Percentiles rank a stretch among this genome's conserved stretches.
Conservation (phyloP, 2,797 vertebrate species). For the Synanceia verrucosa region DNA sequence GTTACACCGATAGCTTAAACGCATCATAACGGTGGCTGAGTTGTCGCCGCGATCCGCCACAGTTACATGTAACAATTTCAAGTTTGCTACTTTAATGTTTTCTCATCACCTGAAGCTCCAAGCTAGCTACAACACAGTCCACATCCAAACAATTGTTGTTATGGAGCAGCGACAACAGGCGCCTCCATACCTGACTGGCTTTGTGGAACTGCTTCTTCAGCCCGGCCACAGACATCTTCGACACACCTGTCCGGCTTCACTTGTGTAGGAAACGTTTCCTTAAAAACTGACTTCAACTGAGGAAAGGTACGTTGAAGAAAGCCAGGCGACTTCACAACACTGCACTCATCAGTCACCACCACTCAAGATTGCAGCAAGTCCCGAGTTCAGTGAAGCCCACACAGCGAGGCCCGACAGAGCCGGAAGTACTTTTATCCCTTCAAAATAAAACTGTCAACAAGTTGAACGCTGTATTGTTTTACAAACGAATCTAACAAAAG, state of each 20-base stretch:
- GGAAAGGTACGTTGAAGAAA: neutral
- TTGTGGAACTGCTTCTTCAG: conserved; percentile 97
- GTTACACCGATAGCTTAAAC: neutral
- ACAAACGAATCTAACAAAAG: neutral
- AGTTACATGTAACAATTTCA: too few relatives aligned
- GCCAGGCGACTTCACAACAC: neutral
- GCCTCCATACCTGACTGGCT: conserved; percentile 91
- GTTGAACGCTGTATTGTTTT: neutral
- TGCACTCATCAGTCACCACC: conserved; percentile 30
- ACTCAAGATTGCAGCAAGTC: conserved; percentile 8
- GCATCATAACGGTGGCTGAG: neutral
- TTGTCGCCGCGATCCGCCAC: accelerated
- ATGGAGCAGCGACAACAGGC: conserved; percentile 5
- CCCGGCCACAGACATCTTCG: conserved; percentile 91
- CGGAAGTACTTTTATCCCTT: neutral
- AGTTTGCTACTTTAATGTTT: neutral
- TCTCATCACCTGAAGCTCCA: too few relatives aligned
- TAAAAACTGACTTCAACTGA: neutral
- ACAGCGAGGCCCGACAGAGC: accelerated
- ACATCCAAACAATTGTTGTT: conserved; percentile 33
- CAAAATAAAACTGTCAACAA: conserved; percentile 10
- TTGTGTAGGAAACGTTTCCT: neutral
- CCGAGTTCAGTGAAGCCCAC: neutral
- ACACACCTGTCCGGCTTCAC: conserved; percentile 6
- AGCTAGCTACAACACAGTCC: neutral